Conservation (phyloP, 2,113 vertebrate species). For the Bothrops jararaca region DNA sequence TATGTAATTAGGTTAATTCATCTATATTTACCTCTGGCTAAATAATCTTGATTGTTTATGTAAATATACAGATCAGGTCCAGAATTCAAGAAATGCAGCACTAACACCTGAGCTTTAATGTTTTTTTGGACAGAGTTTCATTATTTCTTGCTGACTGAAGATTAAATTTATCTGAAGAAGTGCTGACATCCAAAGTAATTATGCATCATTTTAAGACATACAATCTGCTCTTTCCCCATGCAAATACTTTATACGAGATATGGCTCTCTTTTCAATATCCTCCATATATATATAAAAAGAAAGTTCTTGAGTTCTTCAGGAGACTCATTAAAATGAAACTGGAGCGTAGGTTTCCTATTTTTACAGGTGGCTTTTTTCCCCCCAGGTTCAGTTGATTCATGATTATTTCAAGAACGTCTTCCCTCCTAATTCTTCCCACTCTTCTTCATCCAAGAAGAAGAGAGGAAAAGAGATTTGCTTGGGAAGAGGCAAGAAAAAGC, state of each 20-base stretch:
- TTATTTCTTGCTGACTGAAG: not conserved
- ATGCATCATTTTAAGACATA: not conserved
- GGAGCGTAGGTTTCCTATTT: slow-evolving; percentile 21
- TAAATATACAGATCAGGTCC: not conserved
- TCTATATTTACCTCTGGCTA: not conserved
- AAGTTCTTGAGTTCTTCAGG: slow-evolving; percentile 14
- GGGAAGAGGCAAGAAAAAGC: not conserved
- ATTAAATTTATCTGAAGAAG: not conserved
- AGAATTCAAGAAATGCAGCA: not conserved
- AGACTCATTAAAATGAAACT: slow-evolving; percentile 29
- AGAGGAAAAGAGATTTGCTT: not conserved
- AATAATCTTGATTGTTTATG: not conserved
- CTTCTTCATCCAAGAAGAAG: not conserved
- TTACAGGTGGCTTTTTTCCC: slow-evolving; percentile 21
- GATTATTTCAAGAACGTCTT: not conserved
- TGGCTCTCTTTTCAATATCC: not conserved
- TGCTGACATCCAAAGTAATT: not conserved
- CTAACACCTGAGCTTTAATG: not conserved
- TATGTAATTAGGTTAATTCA: not conserved
- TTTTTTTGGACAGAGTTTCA: not conserved
- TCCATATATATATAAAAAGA: not conserved
- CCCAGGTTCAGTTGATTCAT: slow-evolving; percentile 1
- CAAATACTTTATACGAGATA: not conserved
- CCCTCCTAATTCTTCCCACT: not conserved
- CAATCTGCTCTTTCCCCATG: too few species aligned